phyloP scores from a whole-genome alignment of 2,888 invertebrate genomes.

The Lasiommata megera region DNA sequence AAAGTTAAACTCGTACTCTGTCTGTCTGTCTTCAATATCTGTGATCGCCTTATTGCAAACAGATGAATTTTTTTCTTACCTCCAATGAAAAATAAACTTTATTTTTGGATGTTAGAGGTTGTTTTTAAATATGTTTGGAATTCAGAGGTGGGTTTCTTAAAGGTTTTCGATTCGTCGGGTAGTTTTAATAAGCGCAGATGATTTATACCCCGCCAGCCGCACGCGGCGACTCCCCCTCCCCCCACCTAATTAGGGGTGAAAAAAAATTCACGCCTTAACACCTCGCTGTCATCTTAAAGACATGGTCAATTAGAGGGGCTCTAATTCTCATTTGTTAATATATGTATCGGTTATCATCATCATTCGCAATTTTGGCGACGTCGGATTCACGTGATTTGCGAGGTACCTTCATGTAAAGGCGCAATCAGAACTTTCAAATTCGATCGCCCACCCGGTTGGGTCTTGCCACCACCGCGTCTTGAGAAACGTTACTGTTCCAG shows the following conservation, averaged over 20 bases:
- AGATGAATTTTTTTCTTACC: conserved; percentile 33
- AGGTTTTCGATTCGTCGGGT: conserved; percentile 70
- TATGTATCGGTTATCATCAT: too few species aligned
- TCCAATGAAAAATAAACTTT: conserved; percentile 31
- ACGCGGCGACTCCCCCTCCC: conserved; percentile 51
- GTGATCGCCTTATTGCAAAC: conserved; percentile 25
- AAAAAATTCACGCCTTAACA: conserved; percentile 48
- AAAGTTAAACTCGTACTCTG: not conserved
- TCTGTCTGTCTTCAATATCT: not conserved
- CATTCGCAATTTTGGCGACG: too few species aligned
- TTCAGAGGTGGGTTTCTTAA: conserved; percentile 58
- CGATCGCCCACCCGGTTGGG: too few species aligned
- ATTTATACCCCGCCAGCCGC: conserved; percentile 74
- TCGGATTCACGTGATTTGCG: too few species aligned
- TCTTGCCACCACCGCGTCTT: too few species aligned
- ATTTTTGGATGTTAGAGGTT: conserved; percentile 21
- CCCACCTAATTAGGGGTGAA: conserved; percentile 61
- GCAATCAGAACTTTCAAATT: too few species aligned
- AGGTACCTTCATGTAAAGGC: too few species aligned
- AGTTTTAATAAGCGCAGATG: conserved; percentile 77
- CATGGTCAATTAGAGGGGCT: conserved; percentile 26
- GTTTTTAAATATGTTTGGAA: conserved; percentile 18
- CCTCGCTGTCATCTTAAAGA: conserved; percentile 30
- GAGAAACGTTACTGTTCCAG: too few species aligned
- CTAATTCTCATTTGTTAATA: not conserved